A percentile compares a stretch with the other conserved stretches of the same genome.
These are phyloP conservation scores for Heliconius hermathena DNA, from an alignment of 1,140 invertebrate species.

Conservation along the genomic window DNA sequence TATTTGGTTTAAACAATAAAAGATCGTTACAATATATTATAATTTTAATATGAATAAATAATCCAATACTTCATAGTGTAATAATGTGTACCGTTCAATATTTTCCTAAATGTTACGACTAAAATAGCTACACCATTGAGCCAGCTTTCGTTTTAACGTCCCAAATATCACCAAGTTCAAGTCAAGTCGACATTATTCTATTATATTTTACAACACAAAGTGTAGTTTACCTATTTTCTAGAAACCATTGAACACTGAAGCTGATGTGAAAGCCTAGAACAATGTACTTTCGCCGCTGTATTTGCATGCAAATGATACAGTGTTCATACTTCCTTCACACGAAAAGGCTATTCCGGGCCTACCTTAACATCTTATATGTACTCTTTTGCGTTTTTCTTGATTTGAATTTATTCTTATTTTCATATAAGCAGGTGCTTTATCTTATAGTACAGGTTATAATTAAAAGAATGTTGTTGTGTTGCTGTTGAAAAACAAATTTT, in stretches of 20 bases:
- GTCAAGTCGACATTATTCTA: background rate
- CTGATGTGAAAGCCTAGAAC: constrained; percentile 65
- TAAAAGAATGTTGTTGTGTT: too few species aligned
- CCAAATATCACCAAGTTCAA: background rate
- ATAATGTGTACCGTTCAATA: too few species aligned
- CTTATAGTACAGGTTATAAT: too few species aligned
- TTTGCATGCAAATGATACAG: constrained; percentile 63
- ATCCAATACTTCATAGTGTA: too few species aligned
- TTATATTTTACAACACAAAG: constrained; percentile 1
- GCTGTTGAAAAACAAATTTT: too few species aligned
- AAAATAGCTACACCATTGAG: background rate
- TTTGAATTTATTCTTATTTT: background rate
- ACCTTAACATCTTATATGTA: constrained; percentile 15
- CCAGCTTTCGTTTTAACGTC: background rate
- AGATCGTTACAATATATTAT: too few species aligned
- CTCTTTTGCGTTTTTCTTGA: background rate
- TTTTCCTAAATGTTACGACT: background rate
- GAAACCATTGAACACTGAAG: constrained; percentile 42
- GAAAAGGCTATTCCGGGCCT: constrained; percentile 43
- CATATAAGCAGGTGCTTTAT: too few species aligned
- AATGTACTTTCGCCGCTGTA: constrained; percentile 63
- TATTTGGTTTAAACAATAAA: too few species aligned
- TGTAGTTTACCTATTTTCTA: constrained; percentile 36
- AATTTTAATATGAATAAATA: too few species aligned
- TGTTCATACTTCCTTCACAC: constrained; percentile 52